Percentiles rank a stretch among this genome's conserved stretches.
Conservation (phyloP, 2,113 vertebrate genomes). For the Catharus fuscescens region DNA sequence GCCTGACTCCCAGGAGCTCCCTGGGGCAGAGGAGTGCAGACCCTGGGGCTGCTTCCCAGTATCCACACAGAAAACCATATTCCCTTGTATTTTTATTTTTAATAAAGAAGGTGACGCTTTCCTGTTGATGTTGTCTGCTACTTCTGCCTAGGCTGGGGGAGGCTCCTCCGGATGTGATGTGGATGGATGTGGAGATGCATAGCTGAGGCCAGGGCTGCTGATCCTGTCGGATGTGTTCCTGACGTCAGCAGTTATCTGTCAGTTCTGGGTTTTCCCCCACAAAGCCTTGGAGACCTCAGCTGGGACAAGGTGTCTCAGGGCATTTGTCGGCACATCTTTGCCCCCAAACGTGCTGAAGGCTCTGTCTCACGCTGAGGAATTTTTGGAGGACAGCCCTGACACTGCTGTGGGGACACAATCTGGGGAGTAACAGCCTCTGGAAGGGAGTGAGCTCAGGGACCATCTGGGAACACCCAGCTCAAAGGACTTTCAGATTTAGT, state of each 20-base stretch:
- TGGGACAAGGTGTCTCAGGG: background rate
- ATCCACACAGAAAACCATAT: fast-evolving
- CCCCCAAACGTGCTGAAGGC: background rate
- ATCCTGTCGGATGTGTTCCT: background rate
- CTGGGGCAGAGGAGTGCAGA: fast-evolving
- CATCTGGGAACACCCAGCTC: background rate
- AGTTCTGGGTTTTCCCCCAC: fast-evolving
- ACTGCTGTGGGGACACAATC: background rate
- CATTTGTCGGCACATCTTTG: background rate
- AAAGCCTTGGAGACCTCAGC: background rate
- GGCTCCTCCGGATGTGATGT: background rate
- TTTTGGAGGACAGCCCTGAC: background rate
- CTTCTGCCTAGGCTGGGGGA: background rate
- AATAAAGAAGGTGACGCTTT: background rate
- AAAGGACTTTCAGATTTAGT: background rate
- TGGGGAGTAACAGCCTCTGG: fast-evolving
- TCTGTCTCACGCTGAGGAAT: background rate
- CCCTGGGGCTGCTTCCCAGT: fast-evolving
- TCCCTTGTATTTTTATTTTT: background rate
- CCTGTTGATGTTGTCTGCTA: fast-evolving
- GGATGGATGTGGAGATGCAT: background rate
- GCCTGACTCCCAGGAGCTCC: background rate
- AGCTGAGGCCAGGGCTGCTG: background rate
- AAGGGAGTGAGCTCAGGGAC: background rate
- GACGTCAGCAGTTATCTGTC: fast-evolving